A percentile compares a stretch with the other conserved stretches of the same genome.
phyloP scores from a whole-genome alignment of 2,113 vertebrate genomes.

The Hiodon tergisus region DNA sequence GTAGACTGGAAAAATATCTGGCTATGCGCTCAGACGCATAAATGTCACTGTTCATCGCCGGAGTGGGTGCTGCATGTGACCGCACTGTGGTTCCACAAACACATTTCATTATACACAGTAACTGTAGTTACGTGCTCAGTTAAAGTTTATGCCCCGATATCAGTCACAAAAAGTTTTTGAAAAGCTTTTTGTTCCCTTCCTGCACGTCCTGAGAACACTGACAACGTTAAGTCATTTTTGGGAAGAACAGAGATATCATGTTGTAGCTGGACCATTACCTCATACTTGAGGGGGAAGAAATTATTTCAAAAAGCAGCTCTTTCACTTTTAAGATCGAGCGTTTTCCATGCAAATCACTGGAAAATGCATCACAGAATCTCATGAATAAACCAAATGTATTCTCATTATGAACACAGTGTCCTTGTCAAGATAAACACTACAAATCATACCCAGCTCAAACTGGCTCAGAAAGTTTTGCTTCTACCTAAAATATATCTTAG shows the following conservation, averaged over 20 bases:
- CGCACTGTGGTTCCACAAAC: not conserved
- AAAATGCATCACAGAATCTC: not conserved
- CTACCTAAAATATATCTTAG: not conserved
- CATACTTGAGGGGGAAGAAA: slow-evolving; percentile 12
- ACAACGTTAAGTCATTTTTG: slow-evolving; percentile 12
- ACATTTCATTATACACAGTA: not conserved
- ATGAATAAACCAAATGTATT: not conserved
- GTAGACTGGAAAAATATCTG: not conserved
- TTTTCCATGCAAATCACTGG: slow-evolving; percentile 3
- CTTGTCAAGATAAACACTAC: not conserved
- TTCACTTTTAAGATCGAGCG: not conserved
- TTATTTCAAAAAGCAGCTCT: slow-evolving; percentile 3
- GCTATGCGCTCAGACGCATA: not conserved
- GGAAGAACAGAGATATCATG: slow-evolving; percentile 1
- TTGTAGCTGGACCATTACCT: slow-evolving; percentile 11
- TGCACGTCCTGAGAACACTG: not conserved
- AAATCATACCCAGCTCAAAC: not conserved
- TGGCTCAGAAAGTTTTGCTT: not conserved
- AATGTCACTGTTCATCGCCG: not conserved
- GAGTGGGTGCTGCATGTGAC: not conserved
- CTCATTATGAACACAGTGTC: not conserved
- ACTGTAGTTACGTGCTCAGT: not conserved
- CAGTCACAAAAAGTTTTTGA: slow-evolving; percentile 1
- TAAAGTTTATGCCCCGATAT: not conserved
- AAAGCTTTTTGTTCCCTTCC: not conserved